phyloP scores from a whole-genome alignment of 1,140 invertebrate genomes.

The Drosophila erecta region DNA sequence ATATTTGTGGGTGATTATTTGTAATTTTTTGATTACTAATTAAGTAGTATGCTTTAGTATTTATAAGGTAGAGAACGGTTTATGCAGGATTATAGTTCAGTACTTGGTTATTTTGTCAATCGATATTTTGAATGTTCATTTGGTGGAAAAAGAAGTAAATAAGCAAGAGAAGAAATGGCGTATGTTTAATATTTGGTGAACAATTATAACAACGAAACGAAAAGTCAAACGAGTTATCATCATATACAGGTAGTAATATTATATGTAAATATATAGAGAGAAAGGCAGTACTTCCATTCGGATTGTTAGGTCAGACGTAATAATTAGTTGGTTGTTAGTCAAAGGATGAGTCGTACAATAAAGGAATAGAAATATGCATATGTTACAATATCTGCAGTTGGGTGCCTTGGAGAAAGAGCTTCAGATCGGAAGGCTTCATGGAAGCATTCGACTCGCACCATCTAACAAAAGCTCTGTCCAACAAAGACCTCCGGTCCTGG shows the following conservation, averaged over 20 bases:
- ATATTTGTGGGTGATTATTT: constrained; percentile 76
- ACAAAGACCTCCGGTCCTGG: background rate
- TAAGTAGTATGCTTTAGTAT: constrained; percentile 45
- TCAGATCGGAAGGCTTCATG: constrained; percentile 11
- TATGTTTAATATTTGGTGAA: constrained; percentile 83
- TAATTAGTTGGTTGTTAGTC: constrained; percentile 35
- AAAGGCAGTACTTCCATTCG: constrained; percentile 50
- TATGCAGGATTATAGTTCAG: constrained; percentile 60
- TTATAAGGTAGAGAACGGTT: constrained; percentile 49
- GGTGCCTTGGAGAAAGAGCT: constrained; percentile 23
- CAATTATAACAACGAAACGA: constrained; percentile 77
- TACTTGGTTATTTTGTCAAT: constrained; percentile 52
- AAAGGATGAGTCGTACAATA: constrained; percentile 42
- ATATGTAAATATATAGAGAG: constrained; percentile 46
- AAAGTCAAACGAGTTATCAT: constrained; percentile 73
- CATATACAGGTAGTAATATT: constrained; percentile 62
- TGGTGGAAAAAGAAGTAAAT: constrained; percentile 83
- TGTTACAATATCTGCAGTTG: constrained; percentile 34
- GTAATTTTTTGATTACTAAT: constrained; percentile 59
- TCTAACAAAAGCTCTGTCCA: background rate
- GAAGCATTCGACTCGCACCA: background rate
- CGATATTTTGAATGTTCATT: constrained; percentile 63
- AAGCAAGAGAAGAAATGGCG: constrained; percentile 84
- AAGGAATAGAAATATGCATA: constrained; percentile 36
- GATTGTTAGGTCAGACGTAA: constrained; percentile 30